A percentile compares a stretch with the other conserved stretches of the same genome.
phyloP scores from a whole-genome alignment of 1,140 invertebrate genomes.

The Nasonia vitripennis region DNA sequence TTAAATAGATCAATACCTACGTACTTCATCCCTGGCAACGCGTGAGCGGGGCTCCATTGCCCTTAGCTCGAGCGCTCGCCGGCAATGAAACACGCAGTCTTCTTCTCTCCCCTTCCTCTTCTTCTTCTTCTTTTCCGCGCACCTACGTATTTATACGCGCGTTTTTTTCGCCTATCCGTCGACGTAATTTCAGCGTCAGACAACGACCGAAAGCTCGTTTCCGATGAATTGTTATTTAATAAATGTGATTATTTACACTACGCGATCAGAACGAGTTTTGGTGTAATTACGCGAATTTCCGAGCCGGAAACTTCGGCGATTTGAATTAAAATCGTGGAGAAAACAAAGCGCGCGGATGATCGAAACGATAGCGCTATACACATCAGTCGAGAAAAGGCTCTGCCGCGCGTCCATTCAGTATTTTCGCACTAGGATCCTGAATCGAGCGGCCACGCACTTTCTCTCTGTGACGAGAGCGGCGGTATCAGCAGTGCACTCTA shows the following conservation, averaged over 20 bases:
- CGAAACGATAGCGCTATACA: background rate
- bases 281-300: too few relatives aligned
- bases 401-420: slow-evolving; percentile 10
- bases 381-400: background rate
- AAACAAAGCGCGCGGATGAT: too few relatives aligned
- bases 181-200: background rate
- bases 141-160: too few relatives aligned
- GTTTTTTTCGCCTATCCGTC: too few relatives aligned
- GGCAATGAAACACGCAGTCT: slow-evolving; percentile 62
- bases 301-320: too few relatives aligned
- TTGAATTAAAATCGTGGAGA: too few relatives aligned
- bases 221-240: background rate
- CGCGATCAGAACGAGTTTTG: too few relatives aligned
- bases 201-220: too few relatives aligned
- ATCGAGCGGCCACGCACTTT: background rate
- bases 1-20: slow-evolving; percentile 76
- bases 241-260: background rate
- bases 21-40: slow-evolving; percentile 72
- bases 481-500: slow-evolving; percentile 13
- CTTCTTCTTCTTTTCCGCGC: background rate
- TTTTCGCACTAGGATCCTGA: slow-evolving; percentile 47
- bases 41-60: slow-evolving; percentile 57
- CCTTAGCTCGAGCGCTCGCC: slow-evolving; percentile 51
- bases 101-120: slow-evolving; percentile 59
- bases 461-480: background rate